These are phyloP conservation scores for Lymantria monacha DNA, from an alignment of 2,888 invertebrate species.

Conservation along the genomic window DNA sequence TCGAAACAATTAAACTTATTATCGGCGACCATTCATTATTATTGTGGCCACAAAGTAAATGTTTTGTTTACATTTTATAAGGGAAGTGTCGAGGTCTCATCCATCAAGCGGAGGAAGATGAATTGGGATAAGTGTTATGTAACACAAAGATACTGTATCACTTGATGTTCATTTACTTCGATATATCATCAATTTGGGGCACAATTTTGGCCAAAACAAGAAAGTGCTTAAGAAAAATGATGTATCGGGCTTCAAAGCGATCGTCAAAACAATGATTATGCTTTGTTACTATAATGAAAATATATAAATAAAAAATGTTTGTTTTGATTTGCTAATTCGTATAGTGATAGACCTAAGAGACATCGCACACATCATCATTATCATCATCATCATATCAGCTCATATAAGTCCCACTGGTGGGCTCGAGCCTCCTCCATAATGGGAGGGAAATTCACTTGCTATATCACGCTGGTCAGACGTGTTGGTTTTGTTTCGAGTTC, in stretches of 20 bases:
- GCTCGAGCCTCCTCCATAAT: too few species aligned
- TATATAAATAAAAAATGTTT: too few species aligned
- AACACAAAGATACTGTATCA: slow-evolving; percentile 42
- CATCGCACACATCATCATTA: too few species aligned
- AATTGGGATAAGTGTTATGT: slow-evolving; percentile 49
- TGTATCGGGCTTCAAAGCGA: background rate
- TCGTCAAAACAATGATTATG: background rate
- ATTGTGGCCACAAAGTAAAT: slow-evolving; percentile 62
- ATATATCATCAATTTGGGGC: slow-evolving; percentile 8
- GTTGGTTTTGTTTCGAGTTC: too few species aligned
- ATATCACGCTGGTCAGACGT: too few species aligned
- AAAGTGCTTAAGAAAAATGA: slow-evolving; percentile 5
- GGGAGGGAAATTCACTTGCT: too few species aligned
- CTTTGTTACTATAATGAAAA: background rate
- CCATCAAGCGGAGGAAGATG: slow-evolving; percentile 71
- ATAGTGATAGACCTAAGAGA: too few species aligned
- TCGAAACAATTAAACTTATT: slow-evolving; percentile 73
- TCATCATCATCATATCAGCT: too few species aligned
- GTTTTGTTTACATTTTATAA: slow-evolving; percentile 80
- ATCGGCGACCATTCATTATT: slow-evolving; percentile 64
- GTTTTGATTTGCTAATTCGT: too few species aligned
- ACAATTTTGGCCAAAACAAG: background rate
- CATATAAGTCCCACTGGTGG: too few species aligned
- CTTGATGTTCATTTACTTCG: slow-evolving; percentile 48
- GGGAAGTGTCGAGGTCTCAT: slow-evolving; percentile 69